These are phyloP conservation scores for Scelioninae gen. 2 DNA, from an alignment of 2,888 invertebrate species.

Conservation along the genomic window DNA sequence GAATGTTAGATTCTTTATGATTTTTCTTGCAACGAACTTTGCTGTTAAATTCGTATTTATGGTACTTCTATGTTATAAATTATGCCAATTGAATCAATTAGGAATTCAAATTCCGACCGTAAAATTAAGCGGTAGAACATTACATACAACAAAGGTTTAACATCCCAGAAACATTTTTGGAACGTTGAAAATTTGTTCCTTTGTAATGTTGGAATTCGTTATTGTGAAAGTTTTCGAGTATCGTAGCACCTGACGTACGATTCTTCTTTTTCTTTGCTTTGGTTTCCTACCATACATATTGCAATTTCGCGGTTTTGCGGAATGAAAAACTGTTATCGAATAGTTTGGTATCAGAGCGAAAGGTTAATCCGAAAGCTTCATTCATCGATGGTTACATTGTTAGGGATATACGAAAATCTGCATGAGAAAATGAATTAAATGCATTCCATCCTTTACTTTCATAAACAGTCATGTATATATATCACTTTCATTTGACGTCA, in stretches of 20 bases:
- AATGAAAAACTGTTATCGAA: constrained; percentile 21
- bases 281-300: constrained; percentile 12
- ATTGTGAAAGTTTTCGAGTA: constrained; percentile 42
- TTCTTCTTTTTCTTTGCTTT: constrained; percentile 35
- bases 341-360: constrained; percentile 8
- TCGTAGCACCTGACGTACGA: constrained; percentile 25
- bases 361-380: background rate
- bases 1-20: too few species aligned
- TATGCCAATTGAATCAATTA: constrained; percentile 38
- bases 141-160: constrained; percentile 34
- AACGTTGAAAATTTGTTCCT: constrained; percentile 32
- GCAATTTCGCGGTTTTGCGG: constrained; percentile 15
- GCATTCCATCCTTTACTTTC: too few species aligned
- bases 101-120: constrained; percentile 38
- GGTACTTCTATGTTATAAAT: constrained; percentile 31
- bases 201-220: constrained; percentile 49
- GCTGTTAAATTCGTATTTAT: constrained; percentile 25
- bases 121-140: constrained; percentile 31
- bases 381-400: background rate
- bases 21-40: constrained; percentile 42
- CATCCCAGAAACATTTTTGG: constrained; percentile 36
- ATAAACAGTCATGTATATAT: too few species aligned
- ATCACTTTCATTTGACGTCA: too few species aligned
- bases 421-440: too few species aligned
- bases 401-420: too few species aligned